Percentiles rank a stretch among this genome's conserved stretches.
Conservation (phyloP, 2,888 invertebrate species). For the Apamea epomidion region DNA sequence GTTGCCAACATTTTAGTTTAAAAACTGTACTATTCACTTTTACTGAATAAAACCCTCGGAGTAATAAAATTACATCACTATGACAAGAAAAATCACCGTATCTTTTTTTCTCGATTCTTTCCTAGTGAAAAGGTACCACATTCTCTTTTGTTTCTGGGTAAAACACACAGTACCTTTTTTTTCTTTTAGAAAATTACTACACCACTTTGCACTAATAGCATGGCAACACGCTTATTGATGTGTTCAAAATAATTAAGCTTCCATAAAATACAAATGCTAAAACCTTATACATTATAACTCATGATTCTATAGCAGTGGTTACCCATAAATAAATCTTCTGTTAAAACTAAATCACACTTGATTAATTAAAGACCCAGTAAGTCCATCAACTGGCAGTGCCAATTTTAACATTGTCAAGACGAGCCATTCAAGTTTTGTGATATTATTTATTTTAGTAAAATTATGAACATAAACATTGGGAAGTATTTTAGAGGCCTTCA, state of each 20-base stretch:
- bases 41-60: rapidly evolving
- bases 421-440: neutral
- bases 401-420: neutral
- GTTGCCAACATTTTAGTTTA: slow-evolving; percentile 47
- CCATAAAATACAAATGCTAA: neutral
- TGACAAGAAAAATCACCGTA: neutral
- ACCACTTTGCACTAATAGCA: too few species aligned
- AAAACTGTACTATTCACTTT: neutral
- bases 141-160: neutral
- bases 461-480: neutral
- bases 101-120: rapidly evolving
- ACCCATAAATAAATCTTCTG: neutral
- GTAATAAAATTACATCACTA: neutral
- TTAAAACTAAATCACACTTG: neutral
- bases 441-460: neutral
- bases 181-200: neutral
- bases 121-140: neutral
- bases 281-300: neutral
- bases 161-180: neutral
- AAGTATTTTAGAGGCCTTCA: neutral
- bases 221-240: slow-evolving; percentile 15
- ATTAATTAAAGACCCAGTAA: neutral
- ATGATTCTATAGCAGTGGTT: neutral
- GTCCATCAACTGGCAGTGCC: neutral
- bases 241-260: slow-evolving; percentile 9